phyloP scores from a whole-genome alignment of 1,140 invertebrate genomes.

The Caenorhabditis latens region DNA sequence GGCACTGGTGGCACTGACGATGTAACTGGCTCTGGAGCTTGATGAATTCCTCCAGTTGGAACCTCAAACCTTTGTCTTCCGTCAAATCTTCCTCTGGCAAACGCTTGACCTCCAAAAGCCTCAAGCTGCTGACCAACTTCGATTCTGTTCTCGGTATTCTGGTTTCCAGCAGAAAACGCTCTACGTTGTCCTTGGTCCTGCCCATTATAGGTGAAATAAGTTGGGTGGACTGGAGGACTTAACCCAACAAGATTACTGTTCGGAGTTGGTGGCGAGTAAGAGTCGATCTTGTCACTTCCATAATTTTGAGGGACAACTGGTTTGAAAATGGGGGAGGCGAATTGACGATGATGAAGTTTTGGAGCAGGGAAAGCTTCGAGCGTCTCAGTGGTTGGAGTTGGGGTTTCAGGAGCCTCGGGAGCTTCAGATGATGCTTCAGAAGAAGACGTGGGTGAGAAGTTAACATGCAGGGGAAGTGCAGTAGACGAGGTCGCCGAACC shows the following conservation, averaged over 20 bases:
- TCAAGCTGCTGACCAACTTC: slow-evolving; percentile 29
- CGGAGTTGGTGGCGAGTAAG: neutral
- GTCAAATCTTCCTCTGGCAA: slow-evolving; percentile 16
- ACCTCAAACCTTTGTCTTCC: slow-evolving; percentile 21
- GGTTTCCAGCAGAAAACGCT: slow-evolving; percentile 41
- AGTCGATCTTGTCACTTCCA: neutral
- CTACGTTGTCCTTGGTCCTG: slow-evolving; percentile 52
- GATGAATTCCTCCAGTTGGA: neutral
- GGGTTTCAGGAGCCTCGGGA: neutral
- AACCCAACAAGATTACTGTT: slow-evolving; percentile 49
- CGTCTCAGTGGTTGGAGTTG: neutral
- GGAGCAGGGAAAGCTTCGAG: slow-evolving; percentile 45
- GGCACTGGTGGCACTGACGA: neutral
- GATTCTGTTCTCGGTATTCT: slow-evolving; percentile 2
- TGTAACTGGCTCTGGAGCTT: neutral
- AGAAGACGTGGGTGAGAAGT: slow-evolving; percentile 52
- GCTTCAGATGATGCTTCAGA: neutral
- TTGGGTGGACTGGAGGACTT: slow-evolving; percentile 59
- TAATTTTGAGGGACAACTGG: neutral
- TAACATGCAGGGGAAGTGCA: slow-evolving; percentile 41
- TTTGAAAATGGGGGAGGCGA: slow-evolving; percentile 31
- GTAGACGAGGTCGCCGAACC: slow-evolving; percentile 25
- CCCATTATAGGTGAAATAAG: slow-evolving; percentile 59
- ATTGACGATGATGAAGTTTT: slow-evolving; percentile 39
- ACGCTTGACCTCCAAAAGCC: neutral